Conservation (phyloP, 2,113 vertebrate genomes). For the Dipodomys stephensi region DNA sequence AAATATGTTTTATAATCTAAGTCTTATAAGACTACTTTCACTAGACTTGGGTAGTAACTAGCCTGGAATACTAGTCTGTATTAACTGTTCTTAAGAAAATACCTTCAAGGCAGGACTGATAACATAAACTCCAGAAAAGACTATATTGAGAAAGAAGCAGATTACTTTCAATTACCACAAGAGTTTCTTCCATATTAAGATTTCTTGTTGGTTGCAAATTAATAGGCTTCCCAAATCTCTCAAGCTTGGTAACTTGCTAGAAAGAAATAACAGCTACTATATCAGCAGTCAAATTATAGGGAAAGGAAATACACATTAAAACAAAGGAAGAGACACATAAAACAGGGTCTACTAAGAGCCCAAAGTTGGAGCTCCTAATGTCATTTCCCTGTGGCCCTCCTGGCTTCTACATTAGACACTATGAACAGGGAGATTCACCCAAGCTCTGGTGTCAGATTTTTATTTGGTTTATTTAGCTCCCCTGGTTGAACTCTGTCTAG, state of each 20-base stretch:
- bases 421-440: neutral
- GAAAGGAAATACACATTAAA: neutral
- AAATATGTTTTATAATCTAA: neutral
- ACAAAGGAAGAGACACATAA: neutral
- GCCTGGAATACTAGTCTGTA: neutral
- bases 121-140: neutral
- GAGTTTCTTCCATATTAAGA: neutral
- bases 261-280: constrained; percentile 9
- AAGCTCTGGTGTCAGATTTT: neutral
- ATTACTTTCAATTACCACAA: neutral
- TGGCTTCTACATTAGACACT: neutral
- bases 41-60: neutral
- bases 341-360: neutral
- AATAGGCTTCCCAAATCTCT: neutral
- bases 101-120: constrained; percentile 15
- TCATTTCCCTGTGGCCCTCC: neutral
- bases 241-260: neutral
- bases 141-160: neutral
- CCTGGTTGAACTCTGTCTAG: neutral
- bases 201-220: too few species aligned
- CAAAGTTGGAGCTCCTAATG: neutral
- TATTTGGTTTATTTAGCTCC: too few species aligned
- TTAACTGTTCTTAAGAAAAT: neutral
- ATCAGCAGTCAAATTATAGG: neutral
- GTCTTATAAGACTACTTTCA: neutral